Percentiles rank a stretch among this genome's conserved stretches.
Evolutionary conservation across 2,797 vertebrate species (phyloP).

Genomic region (Stomatorhinus walkeri): DNA sequence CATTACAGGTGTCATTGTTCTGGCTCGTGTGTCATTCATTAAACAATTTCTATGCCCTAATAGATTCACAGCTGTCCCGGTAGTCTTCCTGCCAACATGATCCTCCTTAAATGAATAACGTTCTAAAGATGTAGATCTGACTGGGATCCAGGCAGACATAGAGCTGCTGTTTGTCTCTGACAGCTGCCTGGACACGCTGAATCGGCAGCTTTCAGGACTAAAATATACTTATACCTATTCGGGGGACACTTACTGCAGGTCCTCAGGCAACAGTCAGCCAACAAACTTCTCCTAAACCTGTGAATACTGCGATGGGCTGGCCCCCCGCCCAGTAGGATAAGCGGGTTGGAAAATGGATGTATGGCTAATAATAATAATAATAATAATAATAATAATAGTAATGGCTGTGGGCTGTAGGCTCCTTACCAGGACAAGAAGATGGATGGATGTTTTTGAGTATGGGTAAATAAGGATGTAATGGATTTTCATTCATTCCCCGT

Average conservation of each 20-base stretch:
- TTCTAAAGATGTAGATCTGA: background rate
- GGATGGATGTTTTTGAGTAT: background rate
- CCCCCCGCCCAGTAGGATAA: too few relatives aligned
- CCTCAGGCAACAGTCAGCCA: background rate
- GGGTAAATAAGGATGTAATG: background rate
- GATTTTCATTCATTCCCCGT: background rate
- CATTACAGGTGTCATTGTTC: background rate
- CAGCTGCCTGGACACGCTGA: slow-evolving; percentile 12
- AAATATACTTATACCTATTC: background rate
- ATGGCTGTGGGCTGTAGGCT: background rate
- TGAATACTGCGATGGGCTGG: too few relatives aligned
- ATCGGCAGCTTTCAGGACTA: background rate
- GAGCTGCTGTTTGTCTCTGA: slow-evolving; percentile 1
- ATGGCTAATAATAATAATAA: too few relatives aligned
- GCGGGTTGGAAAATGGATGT: too few relatives aligned
- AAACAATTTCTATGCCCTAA: background rate
- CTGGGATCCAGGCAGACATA: slow-evolving; percentile 6
- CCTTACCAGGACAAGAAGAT: background rate
- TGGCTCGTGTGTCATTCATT: background rate
- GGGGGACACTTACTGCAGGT: too few relatives aligned
- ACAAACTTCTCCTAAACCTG: background rate
- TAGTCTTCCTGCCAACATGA: background rate
- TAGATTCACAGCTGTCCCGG: background rate
- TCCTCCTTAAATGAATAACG: background rate
- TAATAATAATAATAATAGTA: too few relatives aligned